Evolutionary conservation across 37 sponge, comb jelly and placozoan species (phyloP).

Genomic region (Sycon ciliatum): DNA sequence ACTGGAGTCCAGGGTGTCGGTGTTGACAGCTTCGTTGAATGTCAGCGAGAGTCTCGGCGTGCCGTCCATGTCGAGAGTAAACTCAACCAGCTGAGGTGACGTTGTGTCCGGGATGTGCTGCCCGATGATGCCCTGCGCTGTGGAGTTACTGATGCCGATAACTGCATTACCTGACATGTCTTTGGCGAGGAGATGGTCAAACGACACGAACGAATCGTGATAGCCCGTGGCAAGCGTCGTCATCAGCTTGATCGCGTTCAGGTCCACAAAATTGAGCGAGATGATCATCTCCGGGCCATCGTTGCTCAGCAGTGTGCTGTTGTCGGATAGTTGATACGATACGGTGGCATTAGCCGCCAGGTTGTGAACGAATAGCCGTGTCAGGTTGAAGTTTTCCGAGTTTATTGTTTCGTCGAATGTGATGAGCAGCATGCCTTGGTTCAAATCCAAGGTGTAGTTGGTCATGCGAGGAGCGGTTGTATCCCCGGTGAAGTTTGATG

Average conservation of each 20-base stretch:
- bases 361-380: slow-evolving; percentile 28
- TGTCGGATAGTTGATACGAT: not conserved
- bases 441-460: not conserved
- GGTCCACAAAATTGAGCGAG: slow-evolving; percentile 44
- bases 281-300: slow-evolving; percentile 50
- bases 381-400: not conserved
- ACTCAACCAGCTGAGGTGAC: slow-evolving; percentile 26
- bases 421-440: not conserved
- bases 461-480: slow-evolving; percentile 10
- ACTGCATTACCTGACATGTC: slow-evolving; percentile 26
- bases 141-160: not conserved
- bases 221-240: slow-evolving; percentile 11
- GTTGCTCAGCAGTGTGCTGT: slow-evolving; percentile 14
- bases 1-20: slow-evolving; percentile 20
- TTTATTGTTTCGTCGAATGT: slow-evolving; percentile 26
- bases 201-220: slow-evolving; percentile 11
- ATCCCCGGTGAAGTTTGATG: slow-evolving; percentile 22
- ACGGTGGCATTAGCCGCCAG: slow-evolving; percentile 33
- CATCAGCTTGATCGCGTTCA: slow-evolving; percentile 49
- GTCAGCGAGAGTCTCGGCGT: slow-evolving; percentile 41
- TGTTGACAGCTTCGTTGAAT: slow-evolving; percentile 72
- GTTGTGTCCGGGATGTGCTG: slow-evolving; percentile 37
- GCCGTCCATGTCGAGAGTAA: slow-evolving; percentile 43
- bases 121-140: slow-evolving; percentile 15
- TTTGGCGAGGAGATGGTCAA: not conserved